Evolutionary conservation across 2,113 vertebrate species (phyloP).

Genomic region (Actenoides lindsayi): DNA sequence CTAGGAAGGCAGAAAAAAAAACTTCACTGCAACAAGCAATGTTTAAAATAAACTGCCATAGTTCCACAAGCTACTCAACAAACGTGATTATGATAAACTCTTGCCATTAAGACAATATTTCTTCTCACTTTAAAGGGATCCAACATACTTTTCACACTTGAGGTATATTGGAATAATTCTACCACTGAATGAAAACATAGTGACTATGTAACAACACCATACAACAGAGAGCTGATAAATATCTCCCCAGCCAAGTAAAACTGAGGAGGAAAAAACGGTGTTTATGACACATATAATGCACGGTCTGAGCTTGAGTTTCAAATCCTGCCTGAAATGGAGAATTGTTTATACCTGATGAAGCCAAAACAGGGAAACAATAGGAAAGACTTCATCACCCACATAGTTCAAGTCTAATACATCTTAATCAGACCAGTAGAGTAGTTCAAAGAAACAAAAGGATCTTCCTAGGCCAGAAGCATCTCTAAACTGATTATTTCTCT

Average conservation of each 20-base stretch:
- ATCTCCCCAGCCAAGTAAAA: not conserved
- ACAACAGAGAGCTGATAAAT: not conserved
- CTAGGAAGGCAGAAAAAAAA: not conserved
- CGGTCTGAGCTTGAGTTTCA: not conserved
- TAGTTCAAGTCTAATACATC: not conserved
- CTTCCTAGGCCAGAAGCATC: not conserved
- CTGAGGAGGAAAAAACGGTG: not conserved
- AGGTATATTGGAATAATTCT: not conserved
- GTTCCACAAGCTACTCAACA: not conserved
- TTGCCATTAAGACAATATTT: not conserved
- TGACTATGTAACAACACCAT: not conserved
- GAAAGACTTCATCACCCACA: not conserved
- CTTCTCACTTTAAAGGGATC: not conserved
- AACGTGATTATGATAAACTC: not conserved
- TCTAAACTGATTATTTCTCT: not conserved
- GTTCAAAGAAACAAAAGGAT: not conserved
- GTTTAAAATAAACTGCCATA: not conserved
- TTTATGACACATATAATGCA: fast-evolving
- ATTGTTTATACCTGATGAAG: not conserved
- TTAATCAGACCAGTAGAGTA: not conserved
- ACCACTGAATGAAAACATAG: not conserved
- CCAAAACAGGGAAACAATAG: not conserved
- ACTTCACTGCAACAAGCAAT: not conserved
- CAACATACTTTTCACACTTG: not conserved
- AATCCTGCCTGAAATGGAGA: not conserved